phyloP scores from a whole-genome alignment of 1,140 invertebrate species.

The Pissodes strobi region DNA sequence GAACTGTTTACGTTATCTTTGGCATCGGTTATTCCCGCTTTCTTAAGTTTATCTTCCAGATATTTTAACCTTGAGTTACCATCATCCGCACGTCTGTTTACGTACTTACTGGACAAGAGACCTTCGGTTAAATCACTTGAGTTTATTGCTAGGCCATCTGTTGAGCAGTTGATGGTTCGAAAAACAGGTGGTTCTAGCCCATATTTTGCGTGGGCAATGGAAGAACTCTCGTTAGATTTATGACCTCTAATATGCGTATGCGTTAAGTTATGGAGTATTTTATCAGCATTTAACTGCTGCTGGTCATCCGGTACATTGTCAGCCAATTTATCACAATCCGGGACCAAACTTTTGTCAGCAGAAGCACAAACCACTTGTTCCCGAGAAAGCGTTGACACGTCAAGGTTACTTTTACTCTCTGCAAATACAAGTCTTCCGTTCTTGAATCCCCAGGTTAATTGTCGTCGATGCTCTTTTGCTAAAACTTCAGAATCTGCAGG shows the following conservation, averaged over 20 bases:
- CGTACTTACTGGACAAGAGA: constrained; percentile 44
- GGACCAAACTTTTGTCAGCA: neutral
- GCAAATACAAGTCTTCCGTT: constrained; percentile 48
- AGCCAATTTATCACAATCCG: too few species aligned
- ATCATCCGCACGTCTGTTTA: constrained; percentile 44
- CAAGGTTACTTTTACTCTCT: constrained; percentile 32
- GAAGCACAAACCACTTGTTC: constrained; percentile 18
- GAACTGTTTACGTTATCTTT: neutral
- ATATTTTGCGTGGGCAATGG: neutral
- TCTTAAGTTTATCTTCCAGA: constrained; percentile 48
- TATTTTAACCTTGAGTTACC: constrained; percentile 43
- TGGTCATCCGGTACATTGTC: too few species aligned
- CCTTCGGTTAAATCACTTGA: neutral
- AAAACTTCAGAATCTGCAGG: too few species aligned
- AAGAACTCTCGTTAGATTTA: too few species aligned
- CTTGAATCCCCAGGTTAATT: constrained; percentile 45
- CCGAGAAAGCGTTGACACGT: too few species aligned
- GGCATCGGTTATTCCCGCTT: constrained; percentile 45
- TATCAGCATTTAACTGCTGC: too few species aligned
- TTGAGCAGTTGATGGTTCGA: constrained; percentile 8
- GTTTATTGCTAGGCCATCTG: neutral
- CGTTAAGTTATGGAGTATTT: too few species aligned
- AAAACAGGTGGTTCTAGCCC: constrained; percentile 2
- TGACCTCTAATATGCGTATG: too few species aligned
- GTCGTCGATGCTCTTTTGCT: neutral